Conservation (phyloP, 2,888 invertebrate species). For the Scaptomyza reducta region DNA sequence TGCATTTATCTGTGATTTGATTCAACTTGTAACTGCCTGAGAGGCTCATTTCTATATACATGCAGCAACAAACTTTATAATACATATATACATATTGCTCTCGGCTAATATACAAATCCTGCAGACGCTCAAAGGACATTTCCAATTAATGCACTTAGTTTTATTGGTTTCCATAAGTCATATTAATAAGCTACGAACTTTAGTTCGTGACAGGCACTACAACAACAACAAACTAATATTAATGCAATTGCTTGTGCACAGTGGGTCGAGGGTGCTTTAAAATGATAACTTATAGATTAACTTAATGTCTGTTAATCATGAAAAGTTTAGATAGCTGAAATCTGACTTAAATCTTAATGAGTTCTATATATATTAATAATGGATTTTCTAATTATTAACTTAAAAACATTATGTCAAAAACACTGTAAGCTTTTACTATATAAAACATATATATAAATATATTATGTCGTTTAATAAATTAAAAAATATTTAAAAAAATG, state of each 20-base stretch:
- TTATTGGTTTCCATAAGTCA: constrained; percentile 67
- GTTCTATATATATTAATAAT: too few relatives aligned
- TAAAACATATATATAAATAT: too few relatives aligned
- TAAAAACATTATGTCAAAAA: too few relatives aligned
- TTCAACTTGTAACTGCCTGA: constrained; percentile 36
- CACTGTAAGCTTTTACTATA: too few relatives aligned
- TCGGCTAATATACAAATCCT: constrained; percentile 37
- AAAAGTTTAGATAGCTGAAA: too few relatives aligned
- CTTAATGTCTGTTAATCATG: too few relatives aligned
- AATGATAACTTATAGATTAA: neutral
- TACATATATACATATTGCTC: constrained; percentile 29
- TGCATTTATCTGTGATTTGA: constrained; percentile 68
- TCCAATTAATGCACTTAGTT: constrained; percentile 64
- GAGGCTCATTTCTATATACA: constrained; percentile 53
- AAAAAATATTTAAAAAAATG: too few relatives aligned
- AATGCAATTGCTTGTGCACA: constrained; percentile 24
- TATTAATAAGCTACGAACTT: constrained; percentile 45
- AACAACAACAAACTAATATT: constrained; percentile 16
- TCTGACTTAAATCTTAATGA: too few relatives aligned
- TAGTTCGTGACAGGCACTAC: constrained; percentile 30
- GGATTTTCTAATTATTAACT: too few relatives aligned
- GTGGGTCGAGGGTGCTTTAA: constrained; percentile 16
- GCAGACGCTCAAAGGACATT: constrained; percentile 9
- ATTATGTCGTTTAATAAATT: too few relatives aligned
- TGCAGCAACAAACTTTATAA: neutral